These are phyloP conservation scores for Phenganax subtilis DNA, from an alignment of 92 coral and sea anemone species.

Conservation along the genomic window DNA sequence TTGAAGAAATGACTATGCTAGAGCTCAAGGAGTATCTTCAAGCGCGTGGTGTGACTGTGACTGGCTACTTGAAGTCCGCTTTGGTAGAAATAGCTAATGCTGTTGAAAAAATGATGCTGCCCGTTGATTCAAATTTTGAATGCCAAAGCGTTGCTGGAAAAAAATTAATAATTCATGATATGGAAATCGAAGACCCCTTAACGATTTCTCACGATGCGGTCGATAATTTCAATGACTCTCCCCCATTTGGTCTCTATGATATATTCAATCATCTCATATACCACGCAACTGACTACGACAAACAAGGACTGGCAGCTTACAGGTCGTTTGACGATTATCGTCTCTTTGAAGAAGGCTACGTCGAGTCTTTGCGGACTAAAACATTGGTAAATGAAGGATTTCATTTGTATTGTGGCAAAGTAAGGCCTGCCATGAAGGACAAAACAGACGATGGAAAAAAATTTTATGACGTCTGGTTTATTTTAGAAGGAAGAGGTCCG, in stretches of 20 bases:
- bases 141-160: neutral
- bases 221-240: no score
- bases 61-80: constrained; percentile 25
- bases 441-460: neutral
- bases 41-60: constrained; percentile 16
- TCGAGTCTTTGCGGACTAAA: neutral
- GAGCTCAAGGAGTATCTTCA: no score
- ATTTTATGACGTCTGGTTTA: neutral
- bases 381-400: neutral
- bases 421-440: neutral
- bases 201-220: neutral
- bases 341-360: neutral
- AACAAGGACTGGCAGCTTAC: constrained; percentile 18
- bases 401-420: neutral
- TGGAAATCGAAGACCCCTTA: constrained; percentile 3
- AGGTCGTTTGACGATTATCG: neutral
- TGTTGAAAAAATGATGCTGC: constrained; percentile 26
- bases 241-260: neutral
- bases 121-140: constrained; percentile 28
- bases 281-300: constrained; percentile 32
- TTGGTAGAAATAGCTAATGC: constrained; percentile 24
- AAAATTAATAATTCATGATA: constrained; percentile 34
- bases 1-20: no score
- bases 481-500: neutral
- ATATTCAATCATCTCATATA: neutral